Evolutionary conservation across 1,140 invertebrate species (phyloP).

Genomic region (Sweltsa coloradensis): DNA sequence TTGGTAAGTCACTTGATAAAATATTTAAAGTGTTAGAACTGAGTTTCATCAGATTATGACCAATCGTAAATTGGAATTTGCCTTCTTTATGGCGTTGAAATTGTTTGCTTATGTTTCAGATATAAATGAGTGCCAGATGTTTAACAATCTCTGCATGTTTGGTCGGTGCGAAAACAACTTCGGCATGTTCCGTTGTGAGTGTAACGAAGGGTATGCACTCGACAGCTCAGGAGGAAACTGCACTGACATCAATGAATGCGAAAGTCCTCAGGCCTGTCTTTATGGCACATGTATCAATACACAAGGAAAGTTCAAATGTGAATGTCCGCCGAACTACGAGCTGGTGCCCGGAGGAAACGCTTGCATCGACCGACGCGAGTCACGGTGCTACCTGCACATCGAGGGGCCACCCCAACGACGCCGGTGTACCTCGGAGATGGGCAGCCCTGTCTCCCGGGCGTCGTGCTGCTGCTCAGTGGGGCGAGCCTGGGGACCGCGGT

Average conservation of each 20-base stretch:
- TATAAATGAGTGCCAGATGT: conserved; percentile 83
- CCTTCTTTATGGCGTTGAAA: no score
- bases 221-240: conserved; percentile 53
- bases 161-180: conserved; percentile 78
- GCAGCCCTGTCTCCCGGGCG: conserved; percentile 51
- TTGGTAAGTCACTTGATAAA: no score
- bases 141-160: conserved; percentile 74
- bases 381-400: conserved; percentile 59
- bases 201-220: conserved; percentile 70
- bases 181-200: conserved; percentile 78
- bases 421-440: conserved; percentile 41
- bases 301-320: conserved; percentile 41
- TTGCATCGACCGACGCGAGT: conserved; percentile 62
- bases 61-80: no score
- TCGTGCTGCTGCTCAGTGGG: conserved; percentile 81
- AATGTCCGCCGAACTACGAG: conserved; percentile 41
- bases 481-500: conserved; percentile 69
- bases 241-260: conserved; percentile 47
- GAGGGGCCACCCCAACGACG: conserved; percentile 31
- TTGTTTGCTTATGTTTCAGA: conserved; percentile 37
- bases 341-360: conserved; percentile 50
- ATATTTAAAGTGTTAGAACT: no score
- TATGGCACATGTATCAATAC: conserved; percentile 44
- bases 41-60: no score
- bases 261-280: conserved; percentile 41